Base-by-base conservation (phyloP, 2,113 vertebrate species). In the Austrofundulus limnaeus region DNA sequence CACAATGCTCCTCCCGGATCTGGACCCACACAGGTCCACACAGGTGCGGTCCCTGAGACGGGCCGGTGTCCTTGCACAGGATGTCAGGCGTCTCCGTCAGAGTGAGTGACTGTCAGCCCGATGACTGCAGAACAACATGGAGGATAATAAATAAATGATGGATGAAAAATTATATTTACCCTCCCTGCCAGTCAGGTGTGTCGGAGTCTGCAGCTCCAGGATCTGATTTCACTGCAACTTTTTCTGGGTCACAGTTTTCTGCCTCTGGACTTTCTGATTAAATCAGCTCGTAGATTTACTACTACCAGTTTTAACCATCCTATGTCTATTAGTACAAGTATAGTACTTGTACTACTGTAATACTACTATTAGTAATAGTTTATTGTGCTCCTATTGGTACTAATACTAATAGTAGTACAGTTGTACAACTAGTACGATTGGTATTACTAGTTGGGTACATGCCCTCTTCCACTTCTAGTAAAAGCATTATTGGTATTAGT, bases 61-160 rank as follows among this genome's bases (percentile, higher is more conserved):
- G 61, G 45, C 41, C 16, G 21, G 19, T 24, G 78, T 74, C 76
- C 76, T 71, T 52, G 64, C 24, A 42, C 14, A 7, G 50, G 62
- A 45, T 5, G 49, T 54, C 12, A 37, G 53, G 50, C 61, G 49
- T 54, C 55, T 59, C 54, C 16, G 60, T 70, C 67, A 14, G 50
- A 11, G 54, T 50, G 59, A 17, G 65, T 37, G 62, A 73, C 28
- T 77, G 72, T 82, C 73, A 51, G 74, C 70, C 70, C 50, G 39
- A 15, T 70, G 39, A 62, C 67, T 39, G 75, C 49, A 13, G 61
- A 75, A 67, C 66, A 72, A 77, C 66, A 55, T 24, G 72, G 59
- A 51, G 52, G 49, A 74, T 61, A 17, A 72, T 72, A 78, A 80
- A 82, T 78, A 81, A 78, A 81, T 72, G 75, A 77, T 74, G 61